Evolutionary conservation across 2,888 invertebrate species (phyloP).

Genomic region (Macaria liturata): DNA sequence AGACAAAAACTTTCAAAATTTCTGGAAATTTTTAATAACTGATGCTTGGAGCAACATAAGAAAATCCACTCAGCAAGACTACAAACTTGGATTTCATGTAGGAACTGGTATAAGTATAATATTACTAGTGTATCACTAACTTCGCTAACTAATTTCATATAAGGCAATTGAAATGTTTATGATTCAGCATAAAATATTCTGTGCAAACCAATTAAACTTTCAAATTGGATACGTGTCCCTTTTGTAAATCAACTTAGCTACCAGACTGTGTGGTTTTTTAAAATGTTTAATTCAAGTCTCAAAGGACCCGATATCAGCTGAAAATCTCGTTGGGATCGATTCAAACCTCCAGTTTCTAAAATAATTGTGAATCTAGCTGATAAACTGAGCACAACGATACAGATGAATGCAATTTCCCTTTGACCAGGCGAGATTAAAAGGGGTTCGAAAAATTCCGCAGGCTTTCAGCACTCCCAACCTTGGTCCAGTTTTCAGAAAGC

Average conservation of each 20-base stretch:
- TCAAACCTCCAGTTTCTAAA: constrained; percentile 22
- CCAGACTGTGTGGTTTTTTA: too few species aligned
- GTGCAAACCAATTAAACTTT: constrained; percentile 5
- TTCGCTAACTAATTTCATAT: too few species aligned
- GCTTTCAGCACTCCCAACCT: constrained; percentile 25
- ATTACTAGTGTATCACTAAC: too few species aligned
- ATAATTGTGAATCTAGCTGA: constrained; percentile 30
- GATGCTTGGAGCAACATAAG: too few species aligned
- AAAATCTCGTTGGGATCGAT: constrained; percentile 16
- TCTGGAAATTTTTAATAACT: too few species aligned
- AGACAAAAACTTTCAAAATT: too few species aligned
- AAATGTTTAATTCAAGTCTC: constrained; percentile 3
- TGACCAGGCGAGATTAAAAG: constrained; percentile 33
- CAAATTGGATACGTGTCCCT: constrained; percentile 13
- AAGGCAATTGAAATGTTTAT: too few species aligned
- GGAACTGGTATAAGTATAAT: too few species aligned
- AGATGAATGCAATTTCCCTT: constrained; percentile 35
- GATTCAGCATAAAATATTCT: not conserved
- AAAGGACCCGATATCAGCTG: constrained; percentile 6
- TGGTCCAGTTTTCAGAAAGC: constrained; percentile 32
- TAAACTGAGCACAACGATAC: constrained; percentile 27
- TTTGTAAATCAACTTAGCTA: constrained; percentile 5
- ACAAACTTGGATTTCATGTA: too few species aligned
- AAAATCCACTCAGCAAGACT: too few species aligned
- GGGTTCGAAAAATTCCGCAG: constrained; percentile 31